These are phyloP conservation scores for Ceratina australensis DNA, from an alignment of 1,140 invertebrate genomes.

Conservation along the genomic window DNA sequence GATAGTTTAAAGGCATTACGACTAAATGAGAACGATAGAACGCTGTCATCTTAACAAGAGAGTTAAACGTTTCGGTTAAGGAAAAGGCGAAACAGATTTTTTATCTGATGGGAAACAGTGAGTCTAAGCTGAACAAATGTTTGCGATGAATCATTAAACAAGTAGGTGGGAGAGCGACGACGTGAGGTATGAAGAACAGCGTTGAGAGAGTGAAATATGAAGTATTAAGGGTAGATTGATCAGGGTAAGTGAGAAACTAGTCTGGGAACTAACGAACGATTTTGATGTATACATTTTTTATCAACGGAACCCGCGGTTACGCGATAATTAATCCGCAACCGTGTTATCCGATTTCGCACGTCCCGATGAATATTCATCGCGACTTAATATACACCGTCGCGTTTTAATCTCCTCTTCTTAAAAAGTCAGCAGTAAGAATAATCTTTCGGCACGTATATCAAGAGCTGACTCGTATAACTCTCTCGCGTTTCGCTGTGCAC, in stretches of 20 bases:
- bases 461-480: conserved; percentile 24
- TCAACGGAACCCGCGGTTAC: too few relatives aligned
- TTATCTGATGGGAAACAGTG: too few relatives aligned
- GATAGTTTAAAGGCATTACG: too few relatives aligned
- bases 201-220: too few relatives aligned
- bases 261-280: neutral
- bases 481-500: neutral
- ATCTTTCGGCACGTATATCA: neutral
- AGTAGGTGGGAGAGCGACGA: too few relatives aligned
- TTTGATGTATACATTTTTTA: neutral
- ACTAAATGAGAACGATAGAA: too few relatives aligned
- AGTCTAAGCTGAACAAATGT: too few relatives aligned
- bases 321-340: neutral
- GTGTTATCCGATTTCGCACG: neutral
- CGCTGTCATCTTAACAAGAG: too few relatives aligned
- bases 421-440: neutral
- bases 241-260: neutral
- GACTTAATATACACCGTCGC: neutral
- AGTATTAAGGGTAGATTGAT: neutral
- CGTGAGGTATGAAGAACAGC: too few relatives aligned
- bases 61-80: too few relatives aligned
- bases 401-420: neutral
- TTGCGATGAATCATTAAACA: too few relatives aligned
- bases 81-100: too few relatives aligned
- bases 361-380: conserved; percentile 22